Evolutionary conservation across 37 sponge, comb jelly and placozoan species (phyloP).

Genomic region (Beroe forskalii): DNA sequence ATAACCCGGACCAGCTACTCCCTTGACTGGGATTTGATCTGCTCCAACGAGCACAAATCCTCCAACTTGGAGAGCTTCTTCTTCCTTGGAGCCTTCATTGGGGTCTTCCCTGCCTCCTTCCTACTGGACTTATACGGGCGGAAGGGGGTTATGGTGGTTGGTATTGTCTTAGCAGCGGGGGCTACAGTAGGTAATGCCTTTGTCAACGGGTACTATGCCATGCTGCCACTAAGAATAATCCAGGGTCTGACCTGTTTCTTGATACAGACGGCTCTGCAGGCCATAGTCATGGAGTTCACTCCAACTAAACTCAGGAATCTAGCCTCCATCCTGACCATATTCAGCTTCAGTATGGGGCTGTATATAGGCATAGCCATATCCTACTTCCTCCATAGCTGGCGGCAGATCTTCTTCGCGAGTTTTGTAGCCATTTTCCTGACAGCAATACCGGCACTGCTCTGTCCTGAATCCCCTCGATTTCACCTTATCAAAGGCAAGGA

Average conservation of each 20-base stretch:
- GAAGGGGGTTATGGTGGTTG: not conserved
- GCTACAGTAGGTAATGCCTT: not conserved
- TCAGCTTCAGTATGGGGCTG: not conserved
- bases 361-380: not conserved
- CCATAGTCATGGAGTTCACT: not conserved
- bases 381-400: not conserved
- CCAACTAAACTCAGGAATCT: constrained; percentile 10
- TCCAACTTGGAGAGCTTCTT: constrained; percentile 34
- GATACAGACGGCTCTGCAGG: not conserved
- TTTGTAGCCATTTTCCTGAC: not conserved
- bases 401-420: not conserved
- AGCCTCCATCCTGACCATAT: not conserved
- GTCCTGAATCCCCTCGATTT: constrained; percentile 22
- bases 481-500: not conserved
- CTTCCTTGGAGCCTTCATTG: constrained; percentile 36
- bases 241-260: not conserved
- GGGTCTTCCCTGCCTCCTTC: not conserved
- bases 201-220: not conserved
- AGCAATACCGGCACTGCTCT: not conserved
- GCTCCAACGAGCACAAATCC: not conserved
- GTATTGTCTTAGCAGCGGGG: not conserved
- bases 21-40: constrained; percentile 3
- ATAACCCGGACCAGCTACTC: not conserved
- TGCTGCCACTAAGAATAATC: constrained; percentile 4
- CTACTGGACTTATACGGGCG: constrained; percentile 3